Evolutionary conservation across 1,140 invertebrate genomes (phyloP).

Genomic region (Magallana angulata): DNA sequence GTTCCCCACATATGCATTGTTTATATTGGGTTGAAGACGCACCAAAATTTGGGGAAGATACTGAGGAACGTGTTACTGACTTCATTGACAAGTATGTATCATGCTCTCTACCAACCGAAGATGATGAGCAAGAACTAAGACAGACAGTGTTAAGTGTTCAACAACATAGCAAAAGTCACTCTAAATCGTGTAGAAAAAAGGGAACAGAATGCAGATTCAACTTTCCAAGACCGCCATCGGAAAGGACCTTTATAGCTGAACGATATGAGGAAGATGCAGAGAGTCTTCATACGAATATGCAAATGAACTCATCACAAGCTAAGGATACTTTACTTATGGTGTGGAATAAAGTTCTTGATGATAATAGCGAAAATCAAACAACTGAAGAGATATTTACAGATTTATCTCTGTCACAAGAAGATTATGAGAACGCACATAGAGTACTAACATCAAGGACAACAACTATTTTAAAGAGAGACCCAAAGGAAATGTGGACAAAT

Average conservation of each 20-base stretch:
- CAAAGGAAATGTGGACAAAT: slow-evolving; percentile 36
- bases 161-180: slow-evolving; percentile 34
- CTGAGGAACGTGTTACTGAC: slow-evolving; percentile 38
- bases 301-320: neutral
- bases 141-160: slow-evolving; percentile 25
- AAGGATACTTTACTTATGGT: slow-evolving; percentile 24
- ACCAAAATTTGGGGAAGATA: slow-evolving; percentile 53
- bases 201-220: neutral
- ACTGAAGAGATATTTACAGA: neutral
- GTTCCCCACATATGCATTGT: too few relatives aligned
- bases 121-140: slow-evolving; percentile 1
- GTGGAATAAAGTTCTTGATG: slow-evolving; percentile 41
- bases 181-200: slow-evolving; percentile 40
- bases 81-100: slow-evolving; percentile 42
- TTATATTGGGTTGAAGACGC: slow-evolving; percentile 71
- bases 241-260: slow-evolving; percentile 43
- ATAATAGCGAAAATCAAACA: too few relatives aligned
- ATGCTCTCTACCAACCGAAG: slow-evolving; percentile 22
- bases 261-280: neutral
- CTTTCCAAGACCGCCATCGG: slow-evolving; percentile 38
- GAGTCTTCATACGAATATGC: neutral
- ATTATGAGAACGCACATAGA: slow-evolving; percentile 22
- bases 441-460: neutral
- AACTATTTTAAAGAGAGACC: neutral
- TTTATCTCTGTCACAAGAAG: neutral